These are phyloP conservation scores for Phrynocephalus forsythii DNA, from an alignment of 2,797 vertebrate species.

Conservation along the genomic window DNA sequence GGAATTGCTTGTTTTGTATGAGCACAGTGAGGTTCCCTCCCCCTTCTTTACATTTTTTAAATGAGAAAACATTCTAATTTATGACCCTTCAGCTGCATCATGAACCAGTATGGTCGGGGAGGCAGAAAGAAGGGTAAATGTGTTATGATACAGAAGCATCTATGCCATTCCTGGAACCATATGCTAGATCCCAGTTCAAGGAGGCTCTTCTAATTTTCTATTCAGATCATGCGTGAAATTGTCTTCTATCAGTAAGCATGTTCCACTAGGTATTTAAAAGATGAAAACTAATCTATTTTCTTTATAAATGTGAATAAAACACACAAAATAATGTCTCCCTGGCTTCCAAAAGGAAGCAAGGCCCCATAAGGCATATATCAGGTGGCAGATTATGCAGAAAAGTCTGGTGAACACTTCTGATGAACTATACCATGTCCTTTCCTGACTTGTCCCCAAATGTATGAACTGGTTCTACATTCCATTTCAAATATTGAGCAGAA, in stretches of 20 bases:
- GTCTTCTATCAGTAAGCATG: background rate
- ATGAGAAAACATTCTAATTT: background rate
- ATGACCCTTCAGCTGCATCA: background rate
- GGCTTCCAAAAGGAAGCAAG: conserved; percentile 1
- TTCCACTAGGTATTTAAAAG: conserved; percentile 7
- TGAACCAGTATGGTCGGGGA: background rate
- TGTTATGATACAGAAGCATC: conserved; percentile 2
- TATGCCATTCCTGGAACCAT: background rate
- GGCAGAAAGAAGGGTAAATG: conserved; percentile 1
- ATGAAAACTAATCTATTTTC: background rate
- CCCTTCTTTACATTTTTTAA: background rate
- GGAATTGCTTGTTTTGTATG: background rate
- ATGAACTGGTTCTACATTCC: background rate
- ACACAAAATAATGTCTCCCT: background rate
- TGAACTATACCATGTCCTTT: conserved; percentile 3
- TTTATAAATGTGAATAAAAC: conserved; percentile 25
- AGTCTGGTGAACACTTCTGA: background rate
- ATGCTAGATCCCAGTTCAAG: background rate
- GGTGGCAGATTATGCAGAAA: background rate
- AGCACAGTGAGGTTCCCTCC: background rate
- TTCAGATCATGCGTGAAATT: background rate
- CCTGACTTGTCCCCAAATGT: background rate
- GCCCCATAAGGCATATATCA: background rate
- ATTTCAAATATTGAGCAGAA: background rate
- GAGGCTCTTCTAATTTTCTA: conserved; percentile 7